Percentiles rank a stretch among this genome's conserved stretches.
phyloP scores from a whole-genome alignment of 1,140 invertebrate species.

The Zaprionus lachaisei region DNA sequence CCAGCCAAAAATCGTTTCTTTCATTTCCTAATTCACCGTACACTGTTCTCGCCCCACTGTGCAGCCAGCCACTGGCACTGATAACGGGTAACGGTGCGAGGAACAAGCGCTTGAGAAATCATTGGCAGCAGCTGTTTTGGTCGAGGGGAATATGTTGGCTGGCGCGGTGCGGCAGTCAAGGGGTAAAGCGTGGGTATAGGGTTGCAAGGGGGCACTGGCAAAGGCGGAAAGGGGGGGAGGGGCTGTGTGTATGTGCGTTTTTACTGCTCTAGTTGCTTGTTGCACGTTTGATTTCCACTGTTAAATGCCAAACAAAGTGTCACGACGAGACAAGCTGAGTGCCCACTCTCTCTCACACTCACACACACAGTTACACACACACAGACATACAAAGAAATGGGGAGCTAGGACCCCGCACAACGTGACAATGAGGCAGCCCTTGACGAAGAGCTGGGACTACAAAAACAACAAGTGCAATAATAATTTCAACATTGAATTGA shows the following conservation, averaged over 20 bases:
- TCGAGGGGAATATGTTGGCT: background rate
- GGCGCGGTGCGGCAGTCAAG: too few relatives aligned
- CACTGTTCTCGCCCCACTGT: slow-evolving; percentile 7
- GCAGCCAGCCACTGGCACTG: slow-evolving; percentile 8
- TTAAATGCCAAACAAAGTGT: slow-evolving; percentile 72
- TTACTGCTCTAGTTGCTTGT: slow-evolving; percentile 52
- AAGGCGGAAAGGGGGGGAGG: background rate
- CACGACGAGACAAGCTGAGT: slow-evolving; percentile 58
- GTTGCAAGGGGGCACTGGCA: background rate
- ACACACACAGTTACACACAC: background rate
- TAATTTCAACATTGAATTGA: slow-evolving; percentile 76
- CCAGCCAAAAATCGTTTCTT: background rate
- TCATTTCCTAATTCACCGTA: background rate
- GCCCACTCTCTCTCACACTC: slow-evolving; percentile 24
- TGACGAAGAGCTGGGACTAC: slow-evolving; percentile 8
- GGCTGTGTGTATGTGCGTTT: slow-evolving; percentile 20
- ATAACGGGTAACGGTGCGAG: slow-evolving; percentile 4
- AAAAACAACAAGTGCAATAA: slow-evolving; percentile 73
- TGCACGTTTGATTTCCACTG: slow-evolving; percentile 76
- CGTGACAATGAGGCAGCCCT: slow-evolving; percentile 39
- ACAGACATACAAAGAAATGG: background rate
- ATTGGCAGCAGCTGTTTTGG: slow-evolving; percentile 31
- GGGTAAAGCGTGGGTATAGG: background rate
- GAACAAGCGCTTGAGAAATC: slow-evolving; percentile 19
- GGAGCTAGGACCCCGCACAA: background rate